These are phyloP conservation scores for Geodia barretti DNA, from an alignment of 37 sponge, comb jelly and placozoan genomes.

Conservation along the genomic window DNA sequence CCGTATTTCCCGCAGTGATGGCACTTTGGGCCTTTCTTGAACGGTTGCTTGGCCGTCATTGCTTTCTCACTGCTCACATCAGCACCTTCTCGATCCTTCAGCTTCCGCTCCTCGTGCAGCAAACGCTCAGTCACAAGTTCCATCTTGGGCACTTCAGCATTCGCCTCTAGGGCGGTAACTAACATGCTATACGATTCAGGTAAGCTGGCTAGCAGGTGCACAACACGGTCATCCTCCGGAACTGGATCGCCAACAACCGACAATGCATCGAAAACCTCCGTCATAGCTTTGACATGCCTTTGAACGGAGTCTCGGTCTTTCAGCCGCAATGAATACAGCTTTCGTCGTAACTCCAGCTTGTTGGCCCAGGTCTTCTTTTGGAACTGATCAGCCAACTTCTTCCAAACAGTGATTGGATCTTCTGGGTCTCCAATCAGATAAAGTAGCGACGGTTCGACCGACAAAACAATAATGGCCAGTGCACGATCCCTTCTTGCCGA, in stretches of 20 bases:
- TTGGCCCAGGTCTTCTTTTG: conserved; percentile 67
- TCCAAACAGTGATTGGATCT: conserved; percentile 41
- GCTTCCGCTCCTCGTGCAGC: conserved; percentile 51
- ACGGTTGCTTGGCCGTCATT: conserved; percentile 1
- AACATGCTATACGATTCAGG: conserved; percentile 54
- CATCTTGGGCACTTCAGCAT: conserved; percentile 55
- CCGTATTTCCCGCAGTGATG: conserved; percentile 22
- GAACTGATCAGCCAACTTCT: conserved; percentile 39
- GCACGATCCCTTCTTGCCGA: conserved; percentile 36
- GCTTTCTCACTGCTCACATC: conserved; percentile 1
- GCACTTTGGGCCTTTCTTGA: conserved; percentile 34
- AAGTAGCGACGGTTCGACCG: conserved; percentile 43
- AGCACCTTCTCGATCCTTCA: conserved; percentile 10
- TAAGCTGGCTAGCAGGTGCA: conserved; percentile 54
- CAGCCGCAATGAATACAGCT: conserved; percentile 46
- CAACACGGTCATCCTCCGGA: conserved; percentile 52
- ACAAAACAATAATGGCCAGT: conserved; percentile 51
- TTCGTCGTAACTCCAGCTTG: conserved; percentile 31
- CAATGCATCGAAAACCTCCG: conserved; percentile 54
- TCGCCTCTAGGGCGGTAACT: conserved; percentile 64
- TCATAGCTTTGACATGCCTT: conserved; percentile 47
- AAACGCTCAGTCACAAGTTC: conserved; percentile 51
- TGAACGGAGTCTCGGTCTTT: conserved; percentile 51
- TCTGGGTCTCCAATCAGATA: conserved; percentile 57
- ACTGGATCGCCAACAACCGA: conserved; percentile 36